Conservation (phyloP, 2,888 invertebrate species). For the Oithona nana region DNA sequence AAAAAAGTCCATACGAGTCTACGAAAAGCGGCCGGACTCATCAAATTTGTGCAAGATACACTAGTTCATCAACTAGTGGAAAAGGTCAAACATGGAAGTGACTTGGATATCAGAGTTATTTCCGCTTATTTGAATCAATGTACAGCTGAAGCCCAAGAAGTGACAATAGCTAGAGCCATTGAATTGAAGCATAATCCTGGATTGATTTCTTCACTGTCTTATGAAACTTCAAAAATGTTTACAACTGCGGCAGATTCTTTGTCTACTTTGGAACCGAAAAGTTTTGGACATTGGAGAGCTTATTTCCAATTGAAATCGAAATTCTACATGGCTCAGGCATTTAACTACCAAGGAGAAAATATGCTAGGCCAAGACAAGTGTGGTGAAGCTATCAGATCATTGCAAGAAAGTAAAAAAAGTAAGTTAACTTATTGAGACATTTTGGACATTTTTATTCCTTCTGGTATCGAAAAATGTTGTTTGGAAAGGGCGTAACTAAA, state of each 20-base stretch:
- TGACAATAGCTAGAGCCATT: conserved; percentile 42
- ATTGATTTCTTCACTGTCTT: conserved; percentile 39
- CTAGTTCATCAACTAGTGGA: conserved; percentile 25
- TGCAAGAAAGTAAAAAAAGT: conserved; percentile 37
- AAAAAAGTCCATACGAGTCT: conserved; percentile 41
- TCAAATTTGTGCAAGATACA: conserved; percentile 34
- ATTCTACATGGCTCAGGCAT: conserved; percentile 34
- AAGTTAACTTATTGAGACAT: conserved; percentile 20
- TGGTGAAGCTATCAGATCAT: conserved; percentile 40
- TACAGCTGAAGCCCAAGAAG: conserved; percentile 45
- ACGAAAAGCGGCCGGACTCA: conserved; percentile 39
- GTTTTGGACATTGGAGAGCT: conserved; percentile 38
- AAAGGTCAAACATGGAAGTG: conserved; percentile 32
- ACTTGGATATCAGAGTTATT: conserved; percentile 37
- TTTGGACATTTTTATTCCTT: neutral
- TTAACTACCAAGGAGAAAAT: conserved; percentile 33
- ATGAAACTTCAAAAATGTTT: conserved; percentile 41
- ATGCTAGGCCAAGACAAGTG: conserved; percentile 40
- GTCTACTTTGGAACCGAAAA: conserved; percentile 31
- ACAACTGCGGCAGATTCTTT: conserved; percentile 36
- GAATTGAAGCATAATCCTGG: conserved; percentile 40
- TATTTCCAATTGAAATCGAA: conserved; percentile 39
- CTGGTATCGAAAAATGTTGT: no score
- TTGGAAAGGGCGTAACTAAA: no score
- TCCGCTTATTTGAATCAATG: conserved; percentile 41